These are phyloP conservation scores for Meghimatium bilineatum DNA, from an alignment of 2,888 invertebrate species.

Conservation along the genomic window DNA sequence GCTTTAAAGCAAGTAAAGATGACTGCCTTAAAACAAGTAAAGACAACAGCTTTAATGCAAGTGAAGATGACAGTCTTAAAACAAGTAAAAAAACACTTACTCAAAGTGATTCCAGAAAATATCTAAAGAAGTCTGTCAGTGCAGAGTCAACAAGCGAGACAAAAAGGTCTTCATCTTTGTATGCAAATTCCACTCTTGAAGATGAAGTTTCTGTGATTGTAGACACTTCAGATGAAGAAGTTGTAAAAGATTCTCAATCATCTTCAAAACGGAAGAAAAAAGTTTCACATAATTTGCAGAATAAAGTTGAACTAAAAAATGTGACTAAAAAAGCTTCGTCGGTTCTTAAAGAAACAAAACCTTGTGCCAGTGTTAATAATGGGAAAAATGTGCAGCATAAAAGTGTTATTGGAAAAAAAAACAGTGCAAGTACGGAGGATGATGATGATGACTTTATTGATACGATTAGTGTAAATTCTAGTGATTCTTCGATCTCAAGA, in stretches of 20 bases:
- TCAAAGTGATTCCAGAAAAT: background rate
- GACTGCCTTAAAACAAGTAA: no score
- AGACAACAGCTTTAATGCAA: no score
- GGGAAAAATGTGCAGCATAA: background rate
- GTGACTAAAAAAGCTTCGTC: background rate
- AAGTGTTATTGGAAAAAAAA: background rate
- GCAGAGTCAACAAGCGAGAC: background rate
- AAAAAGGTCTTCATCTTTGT: background rate
- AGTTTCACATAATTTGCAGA: background rate
- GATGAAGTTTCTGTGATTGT: constrained; percentile 1
- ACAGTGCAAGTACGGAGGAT: background rate
- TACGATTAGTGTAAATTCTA: constrained; percentile 26
- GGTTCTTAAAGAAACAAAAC: background rate
- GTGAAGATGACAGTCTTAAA: background rate
- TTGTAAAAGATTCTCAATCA: constrained; percentile 22
- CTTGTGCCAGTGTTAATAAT: background rate
- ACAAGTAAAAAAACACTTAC: background rate
- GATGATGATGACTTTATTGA: constrained; percentile 17
- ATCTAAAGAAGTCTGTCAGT: background rate
- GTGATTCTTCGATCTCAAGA: background rate
- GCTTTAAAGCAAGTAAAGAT: no score
- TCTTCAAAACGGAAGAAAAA: background rate
- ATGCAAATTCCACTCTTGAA: background rate
- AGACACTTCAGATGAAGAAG: constrained; percentile 41
- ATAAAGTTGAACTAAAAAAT: background rate